Percentiles rank a stretch among this genome's conserved stretches.
phyloP scores from a whole-genome alignment of 1,140 invertebrate genomes.

The Aphis gossypii region DNA sequence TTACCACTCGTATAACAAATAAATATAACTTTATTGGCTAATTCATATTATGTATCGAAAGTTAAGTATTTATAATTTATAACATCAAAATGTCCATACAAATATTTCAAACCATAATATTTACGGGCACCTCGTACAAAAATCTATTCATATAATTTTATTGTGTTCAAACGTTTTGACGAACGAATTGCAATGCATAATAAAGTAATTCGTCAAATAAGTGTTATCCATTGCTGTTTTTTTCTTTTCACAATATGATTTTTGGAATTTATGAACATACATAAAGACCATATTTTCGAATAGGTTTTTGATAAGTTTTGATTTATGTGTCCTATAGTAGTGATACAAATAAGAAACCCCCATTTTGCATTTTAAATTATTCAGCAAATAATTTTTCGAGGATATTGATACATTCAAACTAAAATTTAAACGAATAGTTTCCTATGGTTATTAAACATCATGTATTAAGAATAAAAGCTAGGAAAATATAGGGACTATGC shows the following conservation, averaged over 20 bases:
- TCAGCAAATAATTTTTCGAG: not conserved
- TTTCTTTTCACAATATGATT: not conserved
- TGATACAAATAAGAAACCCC: too few relatives aligned
- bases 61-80: not conserved
- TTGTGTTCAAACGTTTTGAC: not conserved
- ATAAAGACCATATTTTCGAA: not conserved
- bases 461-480: not conserved
- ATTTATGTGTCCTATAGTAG: not conserved
- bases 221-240: not conserved
- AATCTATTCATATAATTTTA: not conserved
- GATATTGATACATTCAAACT: not conserved
- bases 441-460: not conserved
- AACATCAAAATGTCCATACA: not conserved
- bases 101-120: conserved; percentile 6
- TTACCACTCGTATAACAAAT: not conserved
- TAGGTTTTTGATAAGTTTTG: not conserved
- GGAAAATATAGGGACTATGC: not conserved
- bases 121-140: not conserved
- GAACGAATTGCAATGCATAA: too few relatives aligned
- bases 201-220: not conserved
- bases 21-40: conserved; percentile 3
- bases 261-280: not conserved
- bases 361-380: not conserved
- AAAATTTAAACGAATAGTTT: not conserved
- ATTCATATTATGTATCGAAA: not conserved